These are phyloP conservation scores for Amorpha juglandis DNA, from an alignment of 2,888 invertebrate genomes.

Conservation along the genomic window DNA sequence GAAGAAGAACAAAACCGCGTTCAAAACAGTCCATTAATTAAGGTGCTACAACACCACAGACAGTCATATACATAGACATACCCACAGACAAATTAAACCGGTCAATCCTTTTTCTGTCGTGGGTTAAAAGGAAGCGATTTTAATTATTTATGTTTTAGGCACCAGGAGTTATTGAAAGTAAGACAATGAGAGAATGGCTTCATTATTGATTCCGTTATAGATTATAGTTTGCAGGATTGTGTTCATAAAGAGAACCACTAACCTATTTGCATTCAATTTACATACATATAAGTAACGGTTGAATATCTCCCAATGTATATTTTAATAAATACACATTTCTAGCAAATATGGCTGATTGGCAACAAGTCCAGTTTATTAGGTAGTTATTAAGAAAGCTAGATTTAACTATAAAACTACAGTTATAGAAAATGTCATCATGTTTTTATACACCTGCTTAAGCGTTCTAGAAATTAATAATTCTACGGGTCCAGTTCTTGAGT, in stretches of 20 bases:
- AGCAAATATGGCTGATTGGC: not conserved
- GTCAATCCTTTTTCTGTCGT: no score
- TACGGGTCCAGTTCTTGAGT: no score
- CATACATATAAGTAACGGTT: slow-evolving; percentile 27
- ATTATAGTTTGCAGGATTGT: slow-evolving; percentile 37
- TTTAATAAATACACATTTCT: not conserved
- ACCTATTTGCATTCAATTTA: slow-evolving; percentile 38
- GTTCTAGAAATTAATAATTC: no score
- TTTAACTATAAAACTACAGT: not conserved
- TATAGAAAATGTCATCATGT: not conserved
- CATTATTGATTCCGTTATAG: slow-evolving; percentile 29
- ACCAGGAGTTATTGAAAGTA: not conserved
- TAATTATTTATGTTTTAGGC: not conserved
- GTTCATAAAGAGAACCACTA: slow-evolving; percentile 36
- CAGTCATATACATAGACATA: no score
- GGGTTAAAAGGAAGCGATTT: no score
- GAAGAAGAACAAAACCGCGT: no score
- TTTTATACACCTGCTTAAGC: no score
- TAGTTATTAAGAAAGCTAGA: not conserved
- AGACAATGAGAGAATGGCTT: not conserved
- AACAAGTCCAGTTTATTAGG: not conserved
- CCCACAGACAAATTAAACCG: no score
- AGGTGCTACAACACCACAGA: no score
- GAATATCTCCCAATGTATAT: not conserved
- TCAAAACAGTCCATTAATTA: no score